Conservation (phyloP, 2,113 vertebrate genomes). For the Syngnathus floridae region DNA sequence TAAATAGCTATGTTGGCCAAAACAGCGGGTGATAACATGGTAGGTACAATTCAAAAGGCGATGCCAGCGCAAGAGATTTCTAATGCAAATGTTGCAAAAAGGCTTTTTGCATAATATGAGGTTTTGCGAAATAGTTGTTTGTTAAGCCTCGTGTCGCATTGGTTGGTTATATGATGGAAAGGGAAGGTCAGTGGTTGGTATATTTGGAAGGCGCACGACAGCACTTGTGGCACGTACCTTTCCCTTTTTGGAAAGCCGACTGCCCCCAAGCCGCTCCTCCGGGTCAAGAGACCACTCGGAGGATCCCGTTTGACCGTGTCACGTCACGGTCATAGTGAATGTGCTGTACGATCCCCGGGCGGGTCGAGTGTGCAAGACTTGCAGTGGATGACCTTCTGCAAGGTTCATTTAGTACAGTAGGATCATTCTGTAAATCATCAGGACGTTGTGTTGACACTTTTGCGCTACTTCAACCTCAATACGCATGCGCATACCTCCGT, state of each 20-base stretch:
- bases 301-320: constrained; percentile 35
- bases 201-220: constrained; percentile 69
- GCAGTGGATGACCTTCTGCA: constrained; percentile 4
- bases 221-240: constrained; percentile 63
- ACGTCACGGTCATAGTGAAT: constrained; percentile 7
- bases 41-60: constrained; percentile 66
- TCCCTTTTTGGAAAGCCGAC: constrained; percentile 71
- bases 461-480: not conserved
- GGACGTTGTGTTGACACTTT: constrained; percentile 7
- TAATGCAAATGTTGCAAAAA: not conserved
- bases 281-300: constrained; percentile 30
- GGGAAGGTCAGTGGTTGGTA: constrained; percentile 76
- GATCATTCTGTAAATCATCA: constrained; percentile 5
- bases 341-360: constrained; percentile 32
- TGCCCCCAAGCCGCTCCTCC: constrained; percentile 10
- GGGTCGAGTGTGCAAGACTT: constrained; percentile 32
- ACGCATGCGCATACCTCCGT: not conserved
- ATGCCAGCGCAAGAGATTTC: constrained; percentile 35
- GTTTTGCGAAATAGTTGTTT: constrained; percentile 19
- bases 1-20: constrained; percentile 66
- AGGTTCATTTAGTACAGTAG: not conserved
- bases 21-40: constrained; percentile 78
- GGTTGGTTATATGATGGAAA: constrained; percentile 55
- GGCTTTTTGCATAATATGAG: not conserved
- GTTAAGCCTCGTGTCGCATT: constrained; percentile 56